A percentile compares a stretch with the other conserved stretches of the same genome.
phyloP scores from a whole-genome alignment of 2,888 invertebrate species.

The Magallana nippona region DNA sequence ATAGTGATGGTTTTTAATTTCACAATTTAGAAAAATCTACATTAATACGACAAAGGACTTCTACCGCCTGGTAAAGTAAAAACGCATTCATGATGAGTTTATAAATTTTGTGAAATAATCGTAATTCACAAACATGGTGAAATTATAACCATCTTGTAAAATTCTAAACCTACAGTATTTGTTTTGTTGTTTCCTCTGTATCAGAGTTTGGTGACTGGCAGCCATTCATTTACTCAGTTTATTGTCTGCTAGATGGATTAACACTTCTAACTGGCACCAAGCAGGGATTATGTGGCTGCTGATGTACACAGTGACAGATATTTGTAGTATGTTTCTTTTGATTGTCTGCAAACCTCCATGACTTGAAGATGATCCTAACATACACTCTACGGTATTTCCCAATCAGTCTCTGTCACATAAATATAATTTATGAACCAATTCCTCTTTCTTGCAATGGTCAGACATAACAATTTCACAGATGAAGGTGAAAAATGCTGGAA shows the following conservation, averaged over 20 bases:
- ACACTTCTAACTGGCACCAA: not conserved
- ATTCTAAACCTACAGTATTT: too few relatives aligned
- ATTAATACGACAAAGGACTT: too few relatives aligned
- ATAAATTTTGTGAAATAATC: too few relatives aligned
- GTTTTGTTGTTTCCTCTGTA: not conserved
- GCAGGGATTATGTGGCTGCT: not conserved
- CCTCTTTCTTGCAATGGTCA: constrained; percentile 4
- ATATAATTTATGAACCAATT: not conserved
- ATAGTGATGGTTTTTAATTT: too few relatives aligned
- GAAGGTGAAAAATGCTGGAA: constrained; percentile 1
- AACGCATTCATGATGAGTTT: too few relatives aligned
- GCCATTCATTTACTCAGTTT: not conserved
- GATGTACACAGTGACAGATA: not conserved
- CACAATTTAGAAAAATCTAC: too few relatives aligned
- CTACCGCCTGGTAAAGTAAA: too few relatives aligned
- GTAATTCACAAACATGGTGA: too few relatives aligned
- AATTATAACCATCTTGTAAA: too few relatives aligned
- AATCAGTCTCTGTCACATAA: constrained; percentile 21
- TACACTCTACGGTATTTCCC: not conserved
- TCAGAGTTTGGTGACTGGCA: constrained; percentile 2
- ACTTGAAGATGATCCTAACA: constrained; percentile 8
- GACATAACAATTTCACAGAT: not conserved
- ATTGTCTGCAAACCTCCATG: constrained; percentile 21
- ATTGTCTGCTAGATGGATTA: not conserved
- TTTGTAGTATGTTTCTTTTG: not conserved